These are phyloP conservation scores for Gastracanthus pulcherrimus DNA, from an alignment of 2,888 invertebrate genomes.

Conservation along the genomic window DNA sequence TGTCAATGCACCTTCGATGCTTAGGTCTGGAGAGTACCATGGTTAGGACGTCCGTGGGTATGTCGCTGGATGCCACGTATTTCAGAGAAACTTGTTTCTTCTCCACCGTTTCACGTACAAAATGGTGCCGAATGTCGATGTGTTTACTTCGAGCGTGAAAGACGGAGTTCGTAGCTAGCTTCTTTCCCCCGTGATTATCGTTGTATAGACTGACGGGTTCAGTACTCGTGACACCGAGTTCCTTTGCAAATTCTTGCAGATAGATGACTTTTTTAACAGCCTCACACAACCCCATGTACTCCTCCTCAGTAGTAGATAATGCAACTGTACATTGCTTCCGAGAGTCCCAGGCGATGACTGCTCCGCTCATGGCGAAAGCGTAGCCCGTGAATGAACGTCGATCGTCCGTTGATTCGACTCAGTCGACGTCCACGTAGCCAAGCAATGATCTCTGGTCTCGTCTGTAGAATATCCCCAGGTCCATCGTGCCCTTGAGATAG, in stretches of 20 bases:
- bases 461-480: no score
- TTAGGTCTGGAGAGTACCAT: not conserved
- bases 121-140: not conserved
- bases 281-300: not conserved
- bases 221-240: not conserved
- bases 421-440: no score
- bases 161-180: slow-evolving; percentile 2
- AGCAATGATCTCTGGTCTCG: not conserved
- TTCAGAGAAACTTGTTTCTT: slow-evolving; percentile 6
- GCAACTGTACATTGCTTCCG: slow-evolving; percentile 2
- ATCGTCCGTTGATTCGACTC: no score
- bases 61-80: slow-evolving; percentile 31
- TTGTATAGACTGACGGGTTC: not conserved
- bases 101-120: slow-evolving; percentile 11
- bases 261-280: not conserved
- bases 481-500: no score
- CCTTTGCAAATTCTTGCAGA: not conserved
- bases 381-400: no score
- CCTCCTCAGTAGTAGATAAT: not conserved
- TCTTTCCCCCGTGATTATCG: slow-evolving; percentile 19
- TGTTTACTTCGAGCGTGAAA: slow-evolving; percentile 31
- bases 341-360: not conserved
- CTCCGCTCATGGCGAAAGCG: not conserved
- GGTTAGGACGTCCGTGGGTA: slow-evolving; percentile 50
- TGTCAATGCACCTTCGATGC: no score